Base-by-base conservation (phyloP, 2,888 invertebrate species). In the Apamea monoglypha region DNA sequence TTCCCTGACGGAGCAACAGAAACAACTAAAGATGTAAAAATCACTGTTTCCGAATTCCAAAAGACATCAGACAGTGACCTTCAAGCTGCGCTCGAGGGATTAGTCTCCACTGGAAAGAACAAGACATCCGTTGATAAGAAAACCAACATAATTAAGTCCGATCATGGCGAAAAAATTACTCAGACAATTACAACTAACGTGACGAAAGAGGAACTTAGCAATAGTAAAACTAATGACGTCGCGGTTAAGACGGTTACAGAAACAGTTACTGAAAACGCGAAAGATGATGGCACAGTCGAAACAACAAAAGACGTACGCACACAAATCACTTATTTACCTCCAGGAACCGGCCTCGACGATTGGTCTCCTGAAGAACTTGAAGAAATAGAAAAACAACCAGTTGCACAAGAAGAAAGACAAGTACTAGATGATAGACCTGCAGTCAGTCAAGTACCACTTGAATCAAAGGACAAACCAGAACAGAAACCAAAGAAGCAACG, bases 1-100 rank as follows among this genome's bases (percentile, higher is more conserved):
- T 96, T 95, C 88, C 96, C 97, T 3, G 97, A 97, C 90, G 97
- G 97, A 53, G 97, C 97, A 7, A 96, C 97, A 72, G 97, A 97
- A 92, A 97, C 97, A 8, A 97, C 97, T 1, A 97, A 96, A 93
- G 97, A 97, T 85, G 96, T 97, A 1, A 97, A 97, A 92, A 96
- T 97, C 68, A 97, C 97, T 4, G 95, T 97, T 82, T 97, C 97
- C 0, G 97, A 97, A 91, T 96, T 94, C 83, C 97, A 97, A 89
- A 96, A 96, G 88, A 96, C 96, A 29, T 95, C 96, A 32, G 95
- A 96, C 74, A 95, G 94, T 90, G 94, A 96, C 86, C 91, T 93
- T 92, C 97, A 95, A 94, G 97, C 92, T 87, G 97, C 94, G 77
- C 92, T 96, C 90, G 95, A 93, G 94, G 97, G 94, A 84, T 94